Percentiles rank a stretch among this genome's conserved stretches.
These are phyloP conservation scores for Amphiprion ocellaris DNA, from an alignment of 2,113 vertebrate species.

Conservation along the genomic window DNA sequence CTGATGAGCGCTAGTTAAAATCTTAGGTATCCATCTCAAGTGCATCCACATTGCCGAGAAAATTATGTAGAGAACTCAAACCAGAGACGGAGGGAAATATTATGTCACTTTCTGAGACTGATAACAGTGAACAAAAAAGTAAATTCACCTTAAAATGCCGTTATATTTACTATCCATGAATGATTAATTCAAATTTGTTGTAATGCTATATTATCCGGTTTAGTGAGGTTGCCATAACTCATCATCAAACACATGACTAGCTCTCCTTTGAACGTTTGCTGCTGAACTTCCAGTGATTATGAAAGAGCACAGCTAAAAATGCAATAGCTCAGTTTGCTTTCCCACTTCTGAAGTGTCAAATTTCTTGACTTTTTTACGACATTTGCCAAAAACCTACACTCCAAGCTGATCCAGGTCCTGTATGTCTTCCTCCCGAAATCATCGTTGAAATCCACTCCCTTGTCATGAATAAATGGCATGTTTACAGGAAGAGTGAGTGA, in stretches of 20 bases:
- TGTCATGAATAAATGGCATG: constrained; percentile 46
- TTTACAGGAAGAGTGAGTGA: constrained; percentile 62
- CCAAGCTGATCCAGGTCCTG: constrained; percentile 14
- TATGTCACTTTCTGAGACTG: constrained; percentile 13
- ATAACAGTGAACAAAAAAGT: not conserved
- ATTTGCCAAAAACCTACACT: constrained; percentile 22
- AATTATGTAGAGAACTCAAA: constrained; percentile 41
- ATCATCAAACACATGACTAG: constrained; percentile 5
- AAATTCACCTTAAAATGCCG: constrained; percentile 14
- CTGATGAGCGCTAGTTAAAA: constrained; percentile 62
- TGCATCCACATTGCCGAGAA: constrained; percentile 52
- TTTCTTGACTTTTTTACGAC: not conserved
- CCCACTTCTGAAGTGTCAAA: constrained; percentile 36
- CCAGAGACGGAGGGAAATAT: constrained; percentile 24
- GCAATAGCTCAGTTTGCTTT: constrained; percentile 1
- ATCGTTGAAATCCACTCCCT: constrained; percentile 29
- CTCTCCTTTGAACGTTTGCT: constrained; percentile 36
- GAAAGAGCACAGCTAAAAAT: not conserved
- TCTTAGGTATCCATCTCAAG: constrained; percentile 62
- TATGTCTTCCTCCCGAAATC: constrained; percentile 6
- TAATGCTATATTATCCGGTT: constrained; percentile 24
- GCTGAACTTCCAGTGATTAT: constrained; percentile 12
- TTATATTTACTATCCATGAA: not conserved
- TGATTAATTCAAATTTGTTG: constrained; percentile 26
- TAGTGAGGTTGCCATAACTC: constrained; percentile 5